These are phyloP conservation scores for Sebastes baramenuke DNA, from an alignment of 2,797 vertebrate species.

Conservation along the genomic window DNA sequence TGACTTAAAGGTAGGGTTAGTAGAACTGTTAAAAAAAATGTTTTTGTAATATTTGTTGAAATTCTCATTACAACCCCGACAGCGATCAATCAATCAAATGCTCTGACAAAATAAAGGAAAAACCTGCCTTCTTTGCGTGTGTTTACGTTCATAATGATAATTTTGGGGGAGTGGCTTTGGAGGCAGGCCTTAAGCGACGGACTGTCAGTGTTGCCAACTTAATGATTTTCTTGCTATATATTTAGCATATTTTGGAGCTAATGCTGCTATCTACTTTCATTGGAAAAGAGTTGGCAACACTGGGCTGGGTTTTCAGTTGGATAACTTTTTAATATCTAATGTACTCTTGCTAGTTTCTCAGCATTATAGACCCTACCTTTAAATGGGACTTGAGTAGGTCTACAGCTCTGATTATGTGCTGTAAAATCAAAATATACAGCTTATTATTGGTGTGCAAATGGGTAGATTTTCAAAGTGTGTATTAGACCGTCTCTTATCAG, in stretches of 20 bases:
- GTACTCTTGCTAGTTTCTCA: neutral
- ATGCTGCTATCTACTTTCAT: neutral
- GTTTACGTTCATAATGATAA: too few relatives aligned
- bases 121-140: too few relatives aligned
- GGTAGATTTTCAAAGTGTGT: neutral
- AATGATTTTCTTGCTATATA: neutral
- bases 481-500: neutral
- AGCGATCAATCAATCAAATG: too few relatives aligned
- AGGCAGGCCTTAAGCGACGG: too few relatives aligned
- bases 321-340: neutral
- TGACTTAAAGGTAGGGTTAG: too few relatives aligned
- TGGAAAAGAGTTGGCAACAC: neutral
- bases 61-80: neutral
- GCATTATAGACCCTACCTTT: neutral
- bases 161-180: too few relatives aligned
- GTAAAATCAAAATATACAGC: neutral
- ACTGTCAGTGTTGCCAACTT: neutral
- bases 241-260: neutral
- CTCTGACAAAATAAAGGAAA: too few relatives aligned
- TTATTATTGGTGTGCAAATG: neutral
- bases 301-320: neutral
- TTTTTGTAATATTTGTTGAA: neutral
- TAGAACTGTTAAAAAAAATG: too few relatives aligned
- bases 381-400: neutral
- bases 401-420: neutral